Conservation (phyloP, 2,113 vertebrate genomes). For the Macrotis lagotis region DNA sequence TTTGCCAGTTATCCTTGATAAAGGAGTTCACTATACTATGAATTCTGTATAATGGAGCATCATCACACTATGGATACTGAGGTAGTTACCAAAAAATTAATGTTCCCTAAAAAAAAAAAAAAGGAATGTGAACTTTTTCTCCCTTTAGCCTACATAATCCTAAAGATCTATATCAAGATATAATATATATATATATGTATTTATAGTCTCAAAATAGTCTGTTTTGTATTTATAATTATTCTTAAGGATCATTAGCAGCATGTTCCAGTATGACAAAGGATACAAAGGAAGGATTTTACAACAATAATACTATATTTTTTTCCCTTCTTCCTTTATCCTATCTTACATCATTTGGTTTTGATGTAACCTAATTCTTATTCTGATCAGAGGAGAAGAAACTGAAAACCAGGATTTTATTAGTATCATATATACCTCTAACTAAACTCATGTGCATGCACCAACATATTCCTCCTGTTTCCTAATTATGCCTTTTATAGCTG, state of each 20-base stretch:
- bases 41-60: background rate
- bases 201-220: slow-evolving; percentile 28
- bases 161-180: slow-evolving; percentile 67
- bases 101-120: slow-evolving; percentile 20
- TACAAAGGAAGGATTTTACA: slow-evolving; percentile 58
- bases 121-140: slow-evolving; percentile 14
- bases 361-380: slow-evolving; percentile 83
- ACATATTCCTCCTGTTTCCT: slow-evolving; percentile 52
- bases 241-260: slow-evolving; percentile 26
- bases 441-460: slow-evolving; percentile 33
- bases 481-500: slow-evolving; percentile 59
- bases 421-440: slow-evolving; percentile 57
- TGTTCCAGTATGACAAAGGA: slow-evolving; percentile 68
- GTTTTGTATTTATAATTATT: slow-evolving; percentile 66
- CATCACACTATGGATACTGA: background rate
- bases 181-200: too few species aligned
- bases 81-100: background rate
- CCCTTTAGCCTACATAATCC: slow-evolving; percentile 38
- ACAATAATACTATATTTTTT: slow-evolving; percentile 71
- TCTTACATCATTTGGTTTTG: slow-evolving; percentile 78
- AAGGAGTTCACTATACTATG: background rate
- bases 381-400: slow-evolving; percentile 75
- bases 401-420: slow-evolving; percentile 80
- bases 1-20: background rate
- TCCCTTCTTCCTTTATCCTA: slow-evolving; percentile 38